Evolutionary conservation across 2,888 invertebrate species (phyloP), one percentile per base, ranked within the genome.

Genomic region (Scaeva pyrastri): DNA sequence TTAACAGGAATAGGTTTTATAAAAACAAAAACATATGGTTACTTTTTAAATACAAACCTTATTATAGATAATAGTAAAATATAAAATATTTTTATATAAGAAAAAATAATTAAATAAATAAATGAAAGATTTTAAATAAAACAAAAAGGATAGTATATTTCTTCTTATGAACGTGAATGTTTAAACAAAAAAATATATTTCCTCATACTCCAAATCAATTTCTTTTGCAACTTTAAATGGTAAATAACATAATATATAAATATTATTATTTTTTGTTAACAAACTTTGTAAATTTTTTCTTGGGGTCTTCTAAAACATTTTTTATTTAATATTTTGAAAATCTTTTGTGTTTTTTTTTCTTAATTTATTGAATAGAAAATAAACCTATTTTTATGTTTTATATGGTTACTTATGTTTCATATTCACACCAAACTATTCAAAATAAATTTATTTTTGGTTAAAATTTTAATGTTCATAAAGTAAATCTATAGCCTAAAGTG

Each of bases 281-380:
- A 85, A 68, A 80, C 76, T 76, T 84, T 85, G 85, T 85, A 85
- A 68, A 85, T 77, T 80, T 76, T 68, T 85, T 85, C 85, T 85
- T 85, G 80, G 85, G 85, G 85, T 72, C 62, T 58, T 78, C 70
- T 77, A 58, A 58, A 60, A 73, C 58, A 56, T 36, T 62, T 21
- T 39, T 58, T 74, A 80, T 43, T 45, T 31, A 23, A 45, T 62
- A n/a, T 60, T 71, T 60, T 14, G 10, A 60, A 60, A 43, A 41
- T 50, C 71, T 58, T 87, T 64, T 80, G 56, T 76, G 52, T 83
- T 87, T 39, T 80, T 45, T 56, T 68, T 68, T 56, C 23, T 62
- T 66, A 36, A 19, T 60, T 36, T 43, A 64, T 72, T 70, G 45
- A 64, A 41, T 45, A 72, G 52, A 45, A 71, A 71, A 56, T 39